Evolutionary conservation across 2,797 vertebrate species (phyloP), one percentile per base, ranked within the genome.

Genomic region (Naso thynnoides): DNA sequence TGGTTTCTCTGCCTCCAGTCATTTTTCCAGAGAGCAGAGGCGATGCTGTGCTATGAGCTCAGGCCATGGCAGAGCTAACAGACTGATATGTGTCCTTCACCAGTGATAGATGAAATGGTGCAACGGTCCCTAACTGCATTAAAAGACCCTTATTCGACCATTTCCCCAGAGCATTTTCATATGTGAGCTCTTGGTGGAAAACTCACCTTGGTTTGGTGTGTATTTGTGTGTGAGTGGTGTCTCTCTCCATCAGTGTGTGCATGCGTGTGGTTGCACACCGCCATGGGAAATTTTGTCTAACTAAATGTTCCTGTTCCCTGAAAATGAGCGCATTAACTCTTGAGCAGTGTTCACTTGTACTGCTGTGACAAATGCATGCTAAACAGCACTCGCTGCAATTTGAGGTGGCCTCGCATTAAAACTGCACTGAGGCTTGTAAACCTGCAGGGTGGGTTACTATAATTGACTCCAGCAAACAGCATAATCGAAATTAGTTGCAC

Each of bases 401-500:
- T 76, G 23, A 58, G 62, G 50, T 19, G 47, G 49, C 50, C 36
- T 77, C 58, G 2, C 56, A 57, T 83, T 74, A 38, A 70, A 85
- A 56, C 57, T 19, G 60, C 13, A 2, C 55, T 1, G 31, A 56
- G 59, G 52, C 73, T 65, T 76, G 48, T 78, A 76, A 86, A 79
- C 65, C 65, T 44, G 54, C 73, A 19, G 62, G 81, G 72, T 52
- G 39, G 50, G 61, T 73, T 65, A 45, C 59, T 48, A 27, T 84
- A 82, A 88, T 80, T 81, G 69, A 65, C 38, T 73, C 65, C 64
- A 21, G 72, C 53, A 36, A 83, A 76, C 58, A 24, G 67, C 8
- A 1, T 52, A 67, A 79, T 76, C 11, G 19, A 79, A 86, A 81
- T 84, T 21, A 67, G 64, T 58, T 48, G 59, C 60, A 15, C 75